Percentiles rank a stretch among this genome's conserved stretches.
These are phyloP conservation scores for Pseudanteris insignis DNA, from an alignment of 2,888 invertebrate species.

Conservation along the genomic window DNA sequence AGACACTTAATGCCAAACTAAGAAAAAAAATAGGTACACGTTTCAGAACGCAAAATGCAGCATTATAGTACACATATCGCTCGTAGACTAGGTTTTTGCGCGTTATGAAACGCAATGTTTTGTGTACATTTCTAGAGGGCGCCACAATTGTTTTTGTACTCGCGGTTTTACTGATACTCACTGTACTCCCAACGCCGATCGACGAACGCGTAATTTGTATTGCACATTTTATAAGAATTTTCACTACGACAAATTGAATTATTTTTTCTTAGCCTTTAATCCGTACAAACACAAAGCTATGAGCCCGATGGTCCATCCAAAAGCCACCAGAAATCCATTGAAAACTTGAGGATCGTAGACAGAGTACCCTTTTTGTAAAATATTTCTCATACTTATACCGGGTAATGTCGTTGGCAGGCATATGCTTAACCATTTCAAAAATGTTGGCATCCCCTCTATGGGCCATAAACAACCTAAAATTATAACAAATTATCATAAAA, in stretches of 20 bases:
- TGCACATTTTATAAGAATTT: not conserved
- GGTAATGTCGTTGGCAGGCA: conserved; percentile 83
- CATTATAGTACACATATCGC: too few relatives aligned
- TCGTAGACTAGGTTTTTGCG: too few relatives aligned
- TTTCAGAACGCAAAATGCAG: too few relatives aligned
- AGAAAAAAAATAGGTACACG: too few relatives aligned
- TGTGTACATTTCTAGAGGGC: too few relatives aligned
- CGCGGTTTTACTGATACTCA: too few relatives aligned
- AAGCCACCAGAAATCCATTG: conserved; percentile 75
- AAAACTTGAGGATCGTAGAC: conserved; percentile 76
- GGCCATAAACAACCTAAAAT: conserved; percentile 75
- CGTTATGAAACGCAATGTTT: too few relatives aligned
- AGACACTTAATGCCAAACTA: too few relatives aligned
- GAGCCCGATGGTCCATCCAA: conserved; percentile 74
- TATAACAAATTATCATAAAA: too few relatives aligned
- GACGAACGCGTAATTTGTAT: too few relatives aligned
- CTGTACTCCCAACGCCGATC: too few relatives aligned
- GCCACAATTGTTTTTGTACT: too few relatives aligned
- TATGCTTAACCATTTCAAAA: conserved; percentile 72
- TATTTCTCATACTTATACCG: conserved; percentile 77
- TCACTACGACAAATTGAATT: not conserved
- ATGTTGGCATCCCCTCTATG: conserved; percentile 74
- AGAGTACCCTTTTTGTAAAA: conserved; percentile 80
- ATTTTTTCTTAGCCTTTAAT: conserved; percentile 56
- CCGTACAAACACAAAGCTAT: conserved; percentile 70